Evolutionary conservation across 1,140 invertebrate species (phyloP).

Genomic region (Drosophila kohkoa): DNA sequence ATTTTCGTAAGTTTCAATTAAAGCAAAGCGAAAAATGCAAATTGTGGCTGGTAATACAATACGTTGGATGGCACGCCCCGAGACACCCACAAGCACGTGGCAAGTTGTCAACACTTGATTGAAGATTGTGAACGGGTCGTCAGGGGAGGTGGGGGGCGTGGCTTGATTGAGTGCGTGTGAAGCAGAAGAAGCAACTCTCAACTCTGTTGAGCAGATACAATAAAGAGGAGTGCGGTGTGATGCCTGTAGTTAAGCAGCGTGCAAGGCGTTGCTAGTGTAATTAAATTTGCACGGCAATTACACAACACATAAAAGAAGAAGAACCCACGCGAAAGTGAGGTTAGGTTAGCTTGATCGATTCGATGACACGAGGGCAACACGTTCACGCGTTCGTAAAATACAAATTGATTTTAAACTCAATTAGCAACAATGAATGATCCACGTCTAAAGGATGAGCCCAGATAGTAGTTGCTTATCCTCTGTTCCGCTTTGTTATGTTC

Average conservation of each 20-base stretch:
- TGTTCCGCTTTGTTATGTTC: neutral
- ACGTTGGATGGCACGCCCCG: constrained; percentile 23
- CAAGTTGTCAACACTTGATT: constrained; percentile 74
- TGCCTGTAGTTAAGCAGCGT: constrained; percentile 25
- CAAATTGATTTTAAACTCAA: constrained; percentile 85
- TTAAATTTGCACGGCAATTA: constrained; percentile 85
- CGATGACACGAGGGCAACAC: constrained; percentile 4
- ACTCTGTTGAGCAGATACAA: constrained; percentile 30
- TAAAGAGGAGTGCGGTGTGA: constrained; percentile 5
- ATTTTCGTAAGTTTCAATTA: constrained; percentile 55
- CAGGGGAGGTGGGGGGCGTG: neutral
- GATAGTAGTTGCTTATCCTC: neutral
- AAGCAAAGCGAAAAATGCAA: constrained; percentile 55
- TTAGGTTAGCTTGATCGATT: constrained; percentile 31
- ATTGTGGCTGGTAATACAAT: constrained; percentile 70
- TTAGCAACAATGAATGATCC: constrained; percentile 71
- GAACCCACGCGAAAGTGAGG: neutral
- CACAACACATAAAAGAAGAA: constrained; percentile 39
- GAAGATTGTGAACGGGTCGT: constrained; percentile 19
- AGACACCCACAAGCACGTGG: constrained; percentile 38
- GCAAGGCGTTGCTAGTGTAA: constrained; percentile 64
- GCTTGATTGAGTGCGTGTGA: constrained; percentile 68
- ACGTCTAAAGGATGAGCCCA: constrained; percentile 21
- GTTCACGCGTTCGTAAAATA: constrained; percentile 52
- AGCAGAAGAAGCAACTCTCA: constrained; percentile 1